phyloP scores from a whole-genome alignment of 2,113 vertebrate species.

The Psilopsiagon aurifrons region DNA sequence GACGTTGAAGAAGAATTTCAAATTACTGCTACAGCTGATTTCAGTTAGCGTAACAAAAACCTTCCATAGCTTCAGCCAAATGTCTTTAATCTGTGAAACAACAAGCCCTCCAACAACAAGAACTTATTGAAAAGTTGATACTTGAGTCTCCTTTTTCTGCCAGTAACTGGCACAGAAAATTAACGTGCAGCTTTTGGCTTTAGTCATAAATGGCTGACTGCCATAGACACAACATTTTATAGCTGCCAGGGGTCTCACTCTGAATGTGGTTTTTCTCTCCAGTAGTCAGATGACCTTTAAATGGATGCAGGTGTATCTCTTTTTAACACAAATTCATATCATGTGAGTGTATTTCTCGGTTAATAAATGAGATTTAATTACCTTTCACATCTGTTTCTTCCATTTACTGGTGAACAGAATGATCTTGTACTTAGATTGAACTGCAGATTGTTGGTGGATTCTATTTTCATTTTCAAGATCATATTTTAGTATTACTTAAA shows the following conservation, averaged over 20 bases:
- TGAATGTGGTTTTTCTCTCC: slow-evolving; percentile 28
- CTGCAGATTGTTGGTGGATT: neutral
- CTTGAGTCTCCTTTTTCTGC: neutral
- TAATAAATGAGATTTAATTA: slow-evolving; percentile 31
- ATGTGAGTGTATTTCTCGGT: slow-evolving; percentile 11
- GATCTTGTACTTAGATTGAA: neutral
- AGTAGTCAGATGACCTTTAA: slow-evolving; percentile 54
- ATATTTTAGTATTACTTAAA: neutral
- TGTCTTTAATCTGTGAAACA: slow-evolving; percentile 58
- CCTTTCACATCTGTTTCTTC: slow-evolving; percentile 28
- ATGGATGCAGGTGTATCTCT: slow-evolving; percentile 53
- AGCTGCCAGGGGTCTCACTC: slow-evolving; percentile 20
- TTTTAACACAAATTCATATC: neutral
- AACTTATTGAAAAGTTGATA: slow-evolving; percentile 43
- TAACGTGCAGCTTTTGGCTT: slow-evolving; percentile 24
- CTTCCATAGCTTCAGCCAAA: slow-evolving; percentile 35
- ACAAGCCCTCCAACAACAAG: slow-evolving; percentile 29
- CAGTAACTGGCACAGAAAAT: slow-evolving; percentile 25
- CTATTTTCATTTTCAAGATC: neutral
- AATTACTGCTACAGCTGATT: slow-evolving; percentile 50
- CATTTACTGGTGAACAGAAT: neutral
- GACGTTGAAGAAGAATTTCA: slow-evolving; percentile 15
- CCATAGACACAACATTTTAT: slow-evolving; percentile 21
- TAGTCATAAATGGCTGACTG: neutral
- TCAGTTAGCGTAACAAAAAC: slow-evolving; percentile 57